A percentile compares a stretch with the other conserved stretches of the same genome.
Evolutionary conservation across 2,888 invertebrate genomes (phyloP).

Genomic region (Carabus problematicus): DNA sequence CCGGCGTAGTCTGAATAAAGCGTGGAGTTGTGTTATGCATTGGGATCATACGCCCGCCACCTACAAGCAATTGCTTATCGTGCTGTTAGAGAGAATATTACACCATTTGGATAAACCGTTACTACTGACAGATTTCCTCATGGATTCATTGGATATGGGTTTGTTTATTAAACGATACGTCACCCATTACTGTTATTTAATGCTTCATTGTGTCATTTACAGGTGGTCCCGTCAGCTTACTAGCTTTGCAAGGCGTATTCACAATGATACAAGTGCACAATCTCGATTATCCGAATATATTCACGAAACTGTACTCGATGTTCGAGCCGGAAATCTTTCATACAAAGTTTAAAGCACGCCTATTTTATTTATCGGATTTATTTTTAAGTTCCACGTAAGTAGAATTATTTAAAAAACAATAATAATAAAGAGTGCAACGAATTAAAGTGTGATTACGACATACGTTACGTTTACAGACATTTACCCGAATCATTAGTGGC

Average conservation of each 20-base stretch:
- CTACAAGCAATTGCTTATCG: slow-evolving; percentile 80
- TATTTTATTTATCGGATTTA: slow-evolving; percentile 87
- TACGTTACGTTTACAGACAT: slow-evolving; percentile 67
- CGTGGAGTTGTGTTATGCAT: slow-evolving; percentile 79
- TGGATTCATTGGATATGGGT: slow-evolving; percentile 87
- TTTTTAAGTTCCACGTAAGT: slow-evolving; percentile 91
- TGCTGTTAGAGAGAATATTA: slow-evolving; percentile 83
- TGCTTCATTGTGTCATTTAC: slow-evolving; percentile 47
- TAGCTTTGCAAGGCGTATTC: slow-evolving; percentile 92
- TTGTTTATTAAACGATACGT: slow-evolving; percentile 49
- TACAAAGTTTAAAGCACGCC: slow-evolving; percentile 85
- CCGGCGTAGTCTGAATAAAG: slow-evolving; percentile 70
- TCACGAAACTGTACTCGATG: slow-evolving; percentile 92
- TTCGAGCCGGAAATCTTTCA: slow-evolving; percentile 91
- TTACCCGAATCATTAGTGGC: slow-evolving; percentile 90
- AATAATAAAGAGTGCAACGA: background rate
- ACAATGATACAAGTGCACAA: slow-evolving; percentile 89
- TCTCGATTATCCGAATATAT: slow-evolving; percentile 95
- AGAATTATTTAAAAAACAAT: slow-evolving; percentile 7
- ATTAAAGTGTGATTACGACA: background rate
- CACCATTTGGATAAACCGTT: slow-evolving; percentile 82
- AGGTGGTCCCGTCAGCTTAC: slow-evolving; percentile 87
- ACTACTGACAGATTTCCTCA: slow-evolving; percentile 88
- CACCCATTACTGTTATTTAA: no score
- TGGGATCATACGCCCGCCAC: slow-evolving; percentile 73